Evolutionary conservation across 2,888 invertebrate species (phyloP), one percentile per base, ranked within the genome.

Genomic region (Sphaerophoria rueppellii): DNA sequence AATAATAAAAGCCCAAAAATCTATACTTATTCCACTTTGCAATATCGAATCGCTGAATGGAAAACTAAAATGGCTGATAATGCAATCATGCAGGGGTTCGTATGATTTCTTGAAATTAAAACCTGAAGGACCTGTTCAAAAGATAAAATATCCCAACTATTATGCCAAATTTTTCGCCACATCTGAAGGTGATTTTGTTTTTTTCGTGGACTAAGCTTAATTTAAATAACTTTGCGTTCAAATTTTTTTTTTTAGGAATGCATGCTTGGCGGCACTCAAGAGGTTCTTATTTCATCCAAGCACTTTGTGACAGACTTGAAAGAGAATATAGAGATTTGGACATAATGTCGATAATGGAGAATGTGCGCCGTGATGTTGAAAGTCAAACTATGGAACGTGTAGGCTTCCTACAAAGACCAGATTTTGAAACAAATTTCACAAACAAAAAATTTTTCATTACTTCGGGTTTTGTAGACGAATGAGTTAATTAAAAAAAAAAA

Each of bases 41-140:
- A 50, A 32, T n/a, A 55, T 14, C 32, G 1, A 12, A 16, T 46
- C 70, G 9, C 40, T 77, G 14, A 9, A 77, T 57, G 63, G 71
- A 40, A 77, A 71, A 63, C 71, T 77, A 0, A 77, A 77, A 63
- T 71, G 57, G 63, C 16, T 77, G n/a, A 77, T 71, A 50, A 12
- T 71, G 55, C 71, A 77, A 57, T 57, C 57, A 3, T 77, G 77
- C 11, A 63, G 50, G 16, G 77, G 77, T 9, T 14, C n/a, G 2
- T 63, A 71, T 14, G 77, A 77, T 14, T 77, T 70, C 16, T 11
- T 57, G 11, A 9, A 40, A n/a, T 16, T 32, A 46, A 6, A 9
- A 14, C 9, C 52, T 4, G 73, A 79, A 79, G 73, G 79, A 11
- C 46, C 52, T 9, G 4, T 3, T 11, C 4, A 7, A 34, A 6